Evolutionary conservation across 2,797 vertebrate genomes (phyloP).

Genomic region (Macropus fuliginosus): DNA sequence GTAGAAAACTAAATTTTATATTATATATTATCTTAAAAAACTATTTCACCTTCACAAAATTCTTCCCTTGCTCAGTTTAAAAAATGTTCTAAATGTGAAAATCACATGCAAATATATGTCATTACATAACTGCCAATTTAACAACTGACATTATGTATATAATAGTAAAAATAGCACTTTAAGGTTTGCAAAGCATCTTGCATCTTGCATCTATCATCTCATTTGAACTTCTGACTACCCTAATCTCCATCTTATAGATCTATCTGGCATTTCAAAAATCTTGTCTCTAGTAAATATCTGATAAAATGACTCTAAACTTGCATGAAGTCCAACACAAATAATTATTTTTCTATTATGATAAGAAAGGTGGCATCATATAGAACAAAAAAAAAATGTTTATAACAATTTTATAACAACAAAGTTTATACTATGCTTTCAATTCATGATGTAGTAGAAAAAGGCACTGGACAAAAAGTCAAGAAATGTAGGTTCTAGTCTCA

Average conservation of each 20-base stretch:
- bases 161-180: background rate
- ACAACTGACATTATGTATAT: slow-evolving; percentile 41
- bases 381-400: background rate
- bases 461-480: background rate
- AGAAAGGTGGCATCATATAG: background rate
- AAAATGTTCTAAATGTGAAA: slow-evolving; percentile 40
- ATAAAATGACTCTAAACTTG: background rate
- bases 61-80: slow-evolving; percentile 19
- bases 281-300: background rate
- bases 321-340: background rate
- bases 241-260: background rate
- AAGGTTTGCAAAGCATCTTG: background rate
- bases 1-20: background rate
- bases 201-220: background rate
- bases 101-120: slow-evolving; percentile 15
- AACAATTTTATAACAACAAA: background rate
- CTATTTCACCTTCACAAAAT: slow-evolving; percentile 28
- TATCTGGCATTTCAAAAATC: background rate
- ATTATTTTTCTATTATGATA: background rate
- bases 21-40: slow-evolving; percentile 16
- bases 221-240: background rate
- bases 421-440: background rate
- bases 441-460: background rate
- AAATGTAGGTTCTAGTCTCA: background rate
- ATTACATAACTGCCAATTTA: slow-evolving; percentile 57